These are phyloP conservation scores for Paramisgurnus dabryanus DNA, from an alignment of 2,113 vertebrate genomes.

Conservation along the genomic window DNA sequence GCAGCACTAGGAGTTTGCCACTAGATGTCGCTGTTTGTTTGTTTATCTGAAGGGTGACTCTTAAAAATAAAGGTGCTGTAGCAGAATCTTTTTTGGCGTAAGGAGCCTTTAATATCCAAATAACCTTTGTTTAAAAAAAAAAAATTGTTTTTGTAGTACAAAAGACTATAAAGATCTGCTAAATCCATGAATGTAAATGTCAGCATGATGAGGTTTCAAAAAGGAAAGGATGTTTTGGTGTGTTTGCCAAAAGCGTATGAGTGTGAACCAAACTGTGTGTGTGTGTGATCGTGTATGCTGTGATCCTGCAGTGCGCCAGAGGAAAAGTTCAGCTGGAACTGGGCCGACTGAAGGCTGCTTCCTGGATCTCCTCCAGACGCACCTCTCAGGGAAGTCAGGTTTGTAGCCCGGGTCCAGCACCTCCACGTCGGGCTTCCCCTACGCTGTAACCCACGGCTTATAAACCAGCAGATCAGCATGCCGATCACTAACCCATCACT, in stretches of 20 bases:
- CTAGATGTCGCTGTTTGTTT: constrained; percentile 43
- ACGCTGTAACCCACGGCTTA: neutral
- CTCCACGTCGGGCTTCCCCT: constrained; percentile 9
- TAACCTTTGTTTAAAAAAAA: too few relatives aligned
- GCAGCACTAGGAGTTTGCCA: constrained; percentile 45
- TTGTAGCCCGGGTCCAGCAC: constrained; percentile 49
- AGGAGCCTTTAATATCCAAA: too few relatives aligned
- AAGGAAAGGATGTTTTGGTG: too few relatives aligned
- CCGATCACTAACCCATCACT: constrained; percentile 10
- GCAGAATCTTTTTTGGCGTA: too few relatives aligned
- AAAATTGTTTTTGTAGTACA: too few relatives aligned
- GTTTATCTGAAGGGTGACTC: neutral
- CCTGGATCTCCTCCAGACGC: constrained; percentile 83
- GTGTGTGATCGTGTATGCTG: constrained; percentile 31
- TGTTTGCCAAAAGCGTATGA: neutral
- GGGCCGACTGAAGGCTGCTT: constrained; percentile 86
- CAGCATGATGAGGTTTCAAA: too few relatives aligned
- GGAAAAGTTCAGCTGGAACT: constrained; percentile 88
- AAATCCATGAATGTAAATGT: neutral
- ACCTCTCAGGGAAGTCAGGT: constrained; percentile 85
- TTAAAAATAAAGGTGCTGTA: too few relatives aligned
- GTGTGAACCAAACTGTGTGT: neutral
- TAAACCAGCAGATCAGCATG: neutral
- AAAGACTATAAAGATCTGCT: too few relatives aligned
- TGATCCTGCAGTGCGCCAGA: constrained; percentile 83